Evolutionary conservation across 2,113 vertebrate species (phyloP).

Genomic region (Pleuronectes platessa): DNA sequence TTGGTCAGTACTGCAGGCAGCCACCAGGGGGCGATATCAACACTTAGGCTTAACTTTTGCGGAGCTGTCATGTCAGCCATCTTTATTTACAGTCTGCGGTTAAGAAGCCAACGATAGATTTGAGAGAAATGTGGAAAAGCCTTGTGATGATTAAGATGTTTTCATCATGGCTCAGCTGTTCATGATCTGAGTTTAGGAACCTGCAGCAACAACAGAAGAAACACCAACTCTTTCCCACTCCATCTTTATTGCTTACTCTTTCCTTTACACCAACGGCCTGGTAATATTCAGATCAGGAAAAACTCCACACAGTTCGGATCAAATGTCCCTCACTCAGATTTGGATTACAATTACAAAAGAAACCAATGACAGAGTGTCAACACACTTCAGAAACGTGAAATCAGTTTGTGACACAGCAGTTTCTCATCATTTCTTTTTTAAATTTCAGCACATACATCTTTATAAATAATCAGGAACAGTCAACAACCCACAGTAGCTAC

Average conservation of each 20-base stretch:
- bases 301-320: slow-evolving; percentile 41
- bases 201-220: background rate
- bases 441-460: slow-evolving; percentile 35
- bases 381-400: background rate
- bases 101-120: no score
- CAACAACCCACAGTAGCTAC: slow-evolving; percentile 30
- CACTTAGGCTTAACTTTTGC: no score
- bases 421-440: background rate
- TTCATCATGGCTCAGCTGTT: no score
- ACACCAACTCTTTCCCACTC: slow-evolving; percentile 44
- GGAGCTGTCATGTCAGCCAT: no score
- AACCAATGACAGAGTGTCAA: slow-evolving; percentile 24
- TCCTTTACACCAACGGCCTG: slow-evolving; percentile 55
- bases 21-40: no score
- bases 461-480: slow-evolving; percentile 55
- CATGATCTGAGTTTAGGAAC: no score
- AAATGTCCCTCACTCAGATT: slow-evolving; percentile 41
- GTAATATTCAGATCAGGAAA: slow-evolving; percentile 47
- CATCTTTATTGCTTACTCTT: slow-evolving; percentile 75
- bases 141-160: no score
- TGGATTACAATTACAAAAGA: slow-evolving; percentile 56
- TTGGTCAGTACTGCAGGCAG: no score
- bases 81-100: no score
- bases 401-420: slow-evolving; percentile 37
- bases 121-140: no score